Evolutionary conservation across 2,888 invertebrate genomes (phyloP).

Genomic region (Drosophila kambysellisi): DNA sequence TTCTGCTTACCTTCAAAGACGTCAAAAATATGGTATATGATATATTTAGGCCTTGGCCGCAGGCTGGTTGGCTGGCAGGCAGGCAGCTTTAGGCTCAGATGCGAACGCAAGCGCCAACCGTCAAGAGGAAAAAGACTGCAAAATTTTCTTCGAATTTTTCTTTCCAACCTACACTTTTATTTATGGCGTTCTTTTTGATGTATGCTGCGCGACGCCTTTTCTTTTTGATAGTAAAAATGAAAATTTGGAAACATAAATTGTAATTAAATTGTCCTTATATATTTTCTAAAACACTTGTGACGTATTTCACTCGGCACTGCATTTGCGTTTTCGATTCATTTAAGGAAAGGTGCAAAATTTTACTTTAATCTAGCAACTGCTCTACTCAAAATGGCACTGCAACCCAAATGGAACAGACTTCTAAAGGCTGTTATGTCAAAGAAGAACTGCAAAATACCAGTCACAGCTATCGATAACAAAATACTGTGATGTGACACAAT

Average conservation of each 20-base stretch:
- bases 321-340: constrained; percentile 55
- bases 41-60: constrained; percentile 17
- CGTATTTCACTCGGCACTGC: constrained; percentile 53
- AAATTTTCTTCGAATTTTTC: constrained; percentile 49
- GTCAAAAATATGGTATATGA: constrained; percentile 3
- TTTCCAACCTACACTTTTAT: constrained; percentile 71
- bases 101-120: constrained; percentile 52
- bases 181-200: constrained; percentile 52
- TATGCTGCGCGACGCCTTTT: constrained; percentile 48
- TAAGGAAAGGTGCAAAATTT: constrained; percentile 43
- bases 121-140: constrained; percentile 48
- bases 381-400: constrained; percentile 51
- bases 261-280: constrained; percentile 33
- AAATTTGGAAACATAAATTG: constrained; percentile 51
- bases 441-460: constrained; percentile 19
- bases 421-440: constrained; percentile 32
- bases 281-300: constrained; percentile 46
- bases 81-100: constrained; percentile 46
- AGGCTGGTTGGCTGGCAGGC: constrained; percentile 38
- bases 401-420: constrained; percentile 24
- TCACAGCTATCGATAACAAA: constrained; percentile 23
- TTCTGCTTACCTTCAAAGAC: constrained; percentile 33
- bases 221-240: constrained; percentile 19
- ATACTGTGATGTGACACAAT: neutral
- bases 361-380: constrained; percentile 41